phyloP scores from a whole-genome alignment of 2,797 vertebrate genomes.

The Erpetoichthys calabaricus region DNA sequence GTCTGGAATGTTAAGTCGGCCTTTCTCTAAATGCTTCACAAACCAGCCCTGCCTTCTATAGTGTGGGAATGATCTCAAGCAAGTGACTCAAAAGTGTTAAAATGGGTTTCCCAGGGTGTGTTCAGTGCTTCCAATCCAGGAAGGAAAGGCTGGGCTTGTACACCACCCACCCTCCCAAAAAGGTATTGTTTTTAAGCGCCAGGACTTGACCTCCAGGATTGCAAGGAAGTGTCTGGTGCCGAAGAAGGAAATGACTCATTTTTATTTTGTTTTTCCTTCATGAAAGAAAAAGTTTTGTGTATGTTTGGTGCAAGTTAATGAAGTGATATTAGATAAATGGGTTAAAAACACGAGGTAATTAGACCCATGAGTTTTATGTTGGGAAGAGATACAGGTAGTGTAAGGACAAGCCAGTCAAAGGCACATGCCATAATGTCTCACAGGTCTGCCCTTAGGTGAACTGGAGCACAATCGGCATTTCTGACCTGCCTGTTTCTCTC shows the following conservation, averaged over 20 bases:
- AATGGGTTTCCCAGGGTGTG: constrained; percentile 10
- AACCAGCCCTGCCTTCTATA: background rate
- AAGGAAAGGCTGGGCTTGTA: constrained; percentile 18
- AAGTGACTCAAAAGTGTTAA: constrained; percentile 4
- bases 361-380: too few relatives aligned
- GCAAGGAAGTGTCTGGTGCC: constrained; percentile 16
- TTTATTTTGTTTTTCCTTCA: background rate
- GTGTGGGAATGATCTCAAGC: background rate
- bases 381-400: too few relatives aligned
- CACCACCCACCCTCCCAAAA: constrained; percentile 11
- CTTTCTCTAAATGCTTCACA: too few relatives aligned
- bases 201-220: constrained; percentile 13
- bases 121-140: constrained; percentile 15
- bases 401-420: too few relatives aligned
- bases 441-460: too few relatives aligned
- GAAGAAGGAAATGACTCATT: constrained; percentile 5
- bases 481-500: too few relatives aligned
- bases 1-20: too few relatives aligned
- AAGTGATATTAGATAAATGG: too few relatives aligned
- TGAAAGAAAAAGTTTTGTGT: background rate
- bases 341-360: too few relatives aligned
- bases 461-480: too few relatives aligned
- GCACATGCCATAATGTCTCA: too few relatives aligned
- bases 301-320: too few relatives aligned
- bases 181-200: constrained; percentile 14